Base-by-base conservation (phyloP, 2,888 invertebrate genomes). In the Microchrysa polita region DNA sequence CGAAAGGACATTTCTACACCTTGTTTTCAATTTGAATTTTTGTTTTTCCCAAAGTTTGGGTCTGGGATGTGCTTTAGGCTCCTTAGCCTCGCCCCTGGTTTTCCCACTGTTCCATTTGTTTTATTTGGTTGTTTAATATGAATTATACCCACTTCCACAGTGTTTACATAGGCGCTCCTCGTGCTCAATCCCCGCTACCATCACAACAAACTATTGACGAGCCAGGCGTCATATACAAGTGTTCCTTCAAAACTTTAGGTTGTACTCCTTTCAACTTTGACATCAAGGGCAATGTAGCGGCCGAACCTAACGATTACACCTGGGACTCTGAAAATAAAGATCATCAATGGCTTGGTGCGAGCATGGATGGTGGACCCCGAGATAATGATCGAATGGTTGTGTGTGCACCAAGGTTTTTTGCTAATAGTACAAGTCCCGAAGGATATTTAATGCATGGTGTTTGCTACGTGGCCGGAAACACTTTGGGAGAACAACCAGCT, bases 191-290 rank as follows among this genome's bases (percentile, higher is more conserved):
- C 5, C 82, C 85, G 0, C 78, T 83, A 55, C 79, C 81, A 52
- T 77, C 79, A 1, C 85, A 86, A 74, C 77, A 80, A 1, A 78
- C 81, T 55, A 79, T 87, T 1, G 80, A 81, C 57, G 86, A 88
- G 79, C 86, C 87, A 5, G 89, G 89, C 14, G 85, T 86, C 16
- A 83, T 87, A 14, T 88, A 87, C 79, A 83, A 85, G 52, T 89
- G 88, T 74, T 79, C 80, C 2, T 76, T 82, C 12, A 73, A 76
- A 7, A 78, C 76, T 1, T 78, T 79, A 1, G 76, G 76, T 12
- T 87, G 87, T 79, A 76, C 75, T 65, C 83, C 84, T 4, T 84
- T 83, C 69, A 77, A 83, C 2, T 82, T 87, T 73, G 86, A 86
- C 73, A 74, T 57, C 0, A 78, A 78, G 4, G 86, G 87, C 69